Base-by-base conservation (phyloP, 2,797 vertebrate species). In the Huso huso region DNA sequence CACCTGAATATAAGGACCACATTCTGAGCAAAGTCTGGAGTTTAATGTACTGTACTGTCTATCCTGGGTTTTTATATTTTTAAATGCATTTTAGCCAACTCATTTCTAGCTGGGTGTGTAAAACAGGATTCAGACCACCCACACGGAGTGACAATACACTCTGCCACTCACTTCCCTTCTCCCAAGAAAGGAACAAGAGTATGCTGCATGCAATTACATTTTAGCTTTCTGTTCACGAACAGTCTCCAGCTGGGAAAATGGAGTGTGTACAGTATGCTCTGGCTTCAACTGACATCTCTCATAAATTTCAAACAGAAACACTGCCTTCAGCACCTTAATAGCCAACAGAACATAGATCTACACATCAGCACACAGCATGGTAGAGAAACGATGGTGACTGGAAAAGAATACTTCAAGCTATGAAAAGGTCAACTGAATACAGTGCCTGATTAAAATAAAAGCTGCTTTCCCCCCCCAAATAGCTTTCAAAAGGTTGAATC, bases 161-260 rank as follows among this genome's bases (percentile, higher is more conserved):
- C 13, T 62, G 61, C 61, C 61, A 62, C 61, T 62, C 18, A 37
- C 37, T 62, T 7, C 37, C 8, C 18, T 12, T 37, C 18, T 37
- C 3, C 61, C 18, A 15, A 7, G 11, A 23, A 62, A 62, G 18
- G 18, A 62, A 12, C 70, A 70, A 77, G 80, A 7, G 51, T 70
- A 65, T 63, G 71, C 67, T 81, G 74, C 78, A 69, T 84, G 75
- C 80, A 85, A 88, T 86, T 85, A 82, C 78, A 76, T 75, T 88
- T 86, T 81, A 80, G 78, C 83, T 87, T 87, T 85, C 86, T 79
- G 79, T 86, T 81, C 87, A 87, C 65, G 48, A 77, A 86, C 78
- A 76, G 61, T 72, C 86, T 86, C 87, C 89, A 89, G 87, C 88
- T 89, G 88, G 83, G 87, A 89, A 89, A 89, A 89, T 88, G 83